Evolutionary conservation across 37 sponge, comb jelly and placozoan genomes (phyloP).

Genomic region (Cliona cf. orientalis): DNA sequence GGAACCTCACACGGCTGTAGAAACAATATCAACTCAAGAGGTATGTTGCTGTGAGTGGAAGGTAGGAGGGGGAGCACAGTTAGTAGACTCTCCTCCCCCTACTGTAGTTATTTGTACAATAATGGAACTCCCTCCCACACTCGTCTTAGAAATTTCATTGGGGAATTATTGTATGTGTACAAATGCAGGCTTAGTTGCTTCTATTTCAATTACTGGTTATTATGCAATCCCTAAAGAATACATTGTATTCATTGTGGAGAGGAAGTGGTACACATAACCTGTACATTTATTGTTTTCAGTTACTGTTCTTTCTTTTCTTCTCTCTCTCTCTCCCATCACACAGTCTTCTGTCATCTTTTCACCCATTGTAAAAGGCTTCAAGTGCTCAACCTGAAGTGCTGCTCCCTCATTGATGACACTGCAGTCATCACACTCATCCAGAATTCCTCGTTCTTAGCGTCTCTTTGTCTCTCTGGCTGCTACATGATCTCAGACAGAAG

Average conservation of each 20-base stretch:
- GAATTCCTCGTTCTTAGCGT: constrained; percentile 30
- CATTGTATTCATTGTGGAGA: background rate
- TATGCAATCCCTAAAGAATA: background rate
- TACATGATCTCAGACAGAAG: constrained; percentile 39
- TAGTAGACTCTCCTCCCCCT: too few species aligned
- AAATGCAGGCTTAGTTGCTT: background rate
- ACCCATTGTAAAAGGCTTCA: constrained; percentile 37
- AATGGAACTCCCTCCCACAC: too few species aligned
- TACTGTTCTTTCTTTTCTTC: background rate
- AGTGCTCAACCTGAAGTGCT: constrained; percentile 36
- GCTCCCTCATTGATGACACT: constrained; percentile 48
- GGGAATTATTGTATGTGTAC: too few species aligned
- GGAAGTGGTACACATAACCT: too few species aligned
- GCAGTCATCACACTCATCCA: constrained; percentile 23
- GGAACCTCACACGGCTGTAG: constrained; percentile 25
- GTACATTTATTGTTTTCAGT: too few species aligned
- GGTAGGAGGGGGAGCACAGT: too few species aligned
- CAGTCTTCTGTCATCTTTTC: constrained; percentile 37
- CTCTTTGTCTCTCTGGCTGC: constrained; percentile 57
- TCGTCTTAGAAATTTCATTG: too few species aligned
- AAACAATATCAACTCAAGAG: constrained; percentile 12
- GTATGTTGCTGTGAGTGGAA: too few species aligned
- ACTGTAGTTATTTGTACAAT: too few species aligned
- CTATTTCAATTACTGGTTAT: background rate
- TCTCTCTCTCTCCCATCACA: constrained; percentile 1